A percentile compares a stretch with the other conserved stretches of the same genome.
phyloP scores from a whole-genome alignment of 2,888 invertebrate species.

The Cremastinae sp. region DNA sequence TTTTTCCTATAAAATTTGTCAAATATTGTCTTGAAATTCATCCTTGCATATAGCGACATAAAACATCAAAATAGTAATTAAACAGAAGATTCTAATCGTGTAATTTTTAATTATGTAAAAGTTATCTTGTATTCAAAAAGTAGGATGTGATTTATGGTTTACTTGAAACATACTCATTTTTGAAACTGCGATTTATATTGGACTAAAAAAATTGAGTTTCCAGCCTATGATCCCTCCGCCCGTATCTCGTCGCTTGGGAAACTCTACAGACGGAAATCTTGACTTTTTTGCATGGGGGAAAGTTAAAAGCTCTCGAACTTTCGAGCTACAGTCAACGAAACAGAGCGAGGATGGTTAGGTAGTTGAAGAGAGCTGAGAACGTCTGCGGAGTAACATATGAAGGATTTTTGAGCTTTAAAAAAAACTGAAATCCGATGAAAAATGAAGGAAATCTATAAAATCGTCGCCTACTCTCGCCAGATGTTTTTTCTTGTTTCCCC shows the following conservation, averaged over 20 bases:
- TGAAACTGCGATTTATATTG: not conserved
- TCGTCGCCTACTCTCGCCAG: conserved; percentile 48
- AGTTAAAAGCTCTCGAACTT: conserved; percentile 34
- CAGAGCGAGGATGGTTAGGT: conserved; percentile 37
- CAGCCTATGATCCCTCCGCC: conserved; percentile 5
- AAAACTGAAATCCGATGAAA: conserved; percentile 10
- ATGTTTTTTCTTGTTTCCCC: conserved; percentile 35
- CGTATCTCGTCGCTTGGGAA: conserved; percentile 5
- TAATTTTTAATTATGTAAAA: no score
- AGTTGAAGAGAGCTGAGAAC: conserved; percentile 33
- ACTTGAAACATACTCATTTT: not conserved
- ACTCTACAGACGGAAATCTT: conserved; percentile 25
- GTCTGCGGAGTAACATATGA: conserved; percentile 49
- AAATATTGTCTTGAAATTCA: no score
- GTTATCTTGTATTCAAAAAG: no score
- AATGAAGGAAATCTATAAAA: conserved; percentile 27
- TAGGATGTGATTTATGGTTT: no score
- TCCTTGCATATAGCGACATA: no score
- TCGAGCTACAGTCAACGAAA: conserved; percentile 43
- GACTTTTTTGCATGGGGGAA: conserved; percentile 34
- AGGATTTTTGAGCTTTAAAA: conserved; percentile 49
- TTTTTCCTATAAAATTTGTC: no score
- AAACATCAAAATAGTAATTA: no score
- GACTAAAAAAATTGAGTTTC: not conserved
- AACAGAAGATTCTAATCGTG: no score